A percentile compares a stretch with the other conserved stretches of the same genome.
These are phyloP conservation scores for Aricia artaxerxes DNA, from an alignment of 2,888 invertebrate genomes.

Conservation along the genomic window DNA sequence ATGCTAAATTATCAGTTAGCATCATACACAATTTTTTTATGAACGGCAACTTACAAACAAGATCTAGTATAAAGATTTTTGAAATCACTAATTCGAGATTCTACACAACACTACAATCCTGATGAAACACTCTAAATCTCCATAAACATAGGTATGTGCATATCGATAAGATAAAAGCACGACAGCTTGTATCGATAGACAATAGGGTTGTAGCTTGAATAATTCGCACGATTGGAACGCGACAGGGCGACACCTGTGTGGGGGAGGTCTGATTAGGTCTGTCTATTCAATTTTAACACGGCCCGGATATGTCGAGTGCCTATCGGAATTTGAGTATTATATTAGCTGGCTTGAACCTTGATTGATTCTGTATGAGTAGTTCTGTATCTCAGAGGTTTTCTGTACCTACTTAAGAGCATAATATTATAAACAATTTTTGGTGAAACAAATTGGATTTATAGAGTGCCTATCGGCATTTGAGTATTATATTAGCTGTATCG, in stretches of 20 bases:
- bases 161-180: constrained; percentile 22
- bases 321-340: constrained; percentile 29
- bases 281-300: constrained; percentile 56
- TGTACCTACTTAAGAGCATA: too few relatives aligned
- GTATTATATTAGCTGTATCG: constrained; percentile 1
- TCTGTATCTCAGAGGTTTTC: background rate
- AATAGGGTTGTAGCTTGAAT: constrained; percentile 53
- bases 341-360: background rate
- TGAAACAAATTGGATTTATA: constrained; percentile 57
- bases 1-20: too few relatives aligned
- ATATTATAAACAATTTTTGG: too few relatives aligned
- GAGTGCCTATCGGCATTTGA: constrained; percentile 38
- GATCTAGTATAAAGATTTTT: too few relatives aligned
- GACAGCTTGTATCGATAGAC: constrained; percentile 41
- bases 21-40: too few relatives aligned
- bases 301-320: constrained; percentile 54
- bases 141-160: background rate
- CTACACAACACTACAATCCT: background rate
- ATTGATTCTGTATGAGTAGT: background rate
- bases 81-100: too few relatives aligned
- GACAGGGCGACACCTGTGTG: constrained; percentile 37
- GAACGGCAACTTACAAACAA: too few relatives aligned
- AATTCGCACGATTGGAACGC: constrained; percentile 43
- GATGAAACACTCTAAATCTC: background rate
- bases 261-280: constrained; percentile 50